Evolutionary conservation across 2,797 vertebrate species (phyloP).

Genomic region (Platalea minor): DNA sequence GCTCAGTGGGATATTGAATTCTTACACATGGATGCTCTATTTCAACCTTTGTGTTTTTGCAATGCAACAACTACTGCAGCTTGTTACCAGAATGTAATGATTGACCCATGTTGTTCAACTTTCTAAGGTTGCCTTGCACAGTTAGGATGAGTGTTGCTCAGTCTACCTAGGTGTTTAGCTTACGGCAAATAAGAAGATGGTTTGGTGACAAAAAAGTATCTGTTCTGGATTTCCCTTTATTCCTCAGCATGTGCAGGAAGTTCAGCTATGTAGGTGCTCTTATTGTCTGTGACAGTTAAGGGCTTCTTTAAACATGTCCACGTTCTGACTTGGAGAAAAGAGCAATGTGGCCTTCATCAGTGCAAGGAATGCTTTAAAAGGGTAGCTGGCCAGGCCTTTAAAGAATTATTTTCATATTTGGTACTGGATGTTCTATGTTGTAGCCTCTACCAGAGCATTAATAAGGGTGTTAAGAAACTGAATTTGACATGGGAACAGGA

Average conservation of each 20-base stretch:
- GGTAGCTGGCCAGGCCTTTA: background rate
- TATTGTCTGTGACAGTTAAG: background rate
- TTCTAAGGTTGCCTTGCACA: background rate
- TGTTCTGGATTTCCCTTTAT: background rate
- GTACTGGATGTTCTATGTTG: background rate
- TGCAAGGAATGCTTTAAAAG: background rate
- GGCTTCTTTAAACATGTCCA: background rate
- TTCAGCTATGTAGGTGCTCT: background rate
- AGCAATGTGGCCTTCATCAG: background rate
- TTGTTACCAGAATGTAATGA: background rate
- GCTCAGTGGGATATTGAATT: background rate
- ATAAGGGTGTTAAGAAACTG: background rate
- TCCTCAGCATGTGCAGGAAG: accelerated
- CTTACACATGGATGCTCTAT: background rate
- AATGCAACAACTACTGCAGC: background rate
- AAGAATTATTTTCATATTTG: background rate
- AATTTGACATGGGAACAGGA: background rate
- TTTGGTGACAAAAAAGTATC: background rate
- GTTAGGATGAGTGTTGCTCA: background rate
- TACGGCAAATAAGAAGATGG: background rate
- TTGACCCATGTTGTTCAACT: background rate
- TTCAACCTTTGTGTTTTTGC: background rate
- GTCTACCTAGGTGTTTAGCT: background rate
- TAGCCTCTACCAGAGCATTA: background rate
- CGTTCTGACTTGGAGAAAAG: background rate